Percentiles rank a stretch among this genome's conserved stretches.
Conservation (phyloP, 1,140 invertebrate species). For the Hermatobates lingyangjiaoensis region DNA sequence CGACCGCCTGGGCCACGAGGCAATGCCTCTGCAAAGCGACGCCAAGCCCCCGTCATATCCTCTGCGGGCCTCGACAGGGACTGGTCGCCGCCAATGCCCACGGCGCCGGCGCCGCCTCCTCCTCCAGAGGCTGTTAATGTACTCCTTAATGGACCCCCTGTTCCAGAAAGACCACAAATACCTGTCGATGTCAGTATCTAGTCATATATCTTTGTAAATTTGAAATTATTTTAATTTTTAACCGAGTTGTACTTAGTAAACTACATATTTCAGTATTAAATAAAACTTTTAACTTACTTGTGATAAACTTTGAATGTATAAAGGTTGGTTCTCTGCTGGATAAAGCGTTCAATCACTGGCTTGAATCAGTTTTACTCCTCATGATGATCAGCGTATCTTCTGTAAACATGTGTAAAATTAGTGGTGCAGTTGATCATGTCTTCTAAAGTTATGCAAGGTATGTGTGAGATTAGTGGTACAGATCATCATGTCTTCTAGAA, state of each 20-base stretch:
- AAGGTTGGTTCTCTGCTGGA: neutral
- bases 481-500: too few relatives aligned
- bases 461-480: too few relatives aligned
- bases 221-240: neutral
- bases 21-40: neutral
- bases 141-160: conserved; percentile 17
- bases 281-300: too few relatives aligned
- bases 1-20: neutral
- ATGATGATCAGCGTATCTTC: too few relatives aligned
- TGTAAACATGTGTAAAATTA: too few relatives aligned
- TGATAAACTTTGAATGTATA: neutral
- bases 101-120: conserved; percentile 48
- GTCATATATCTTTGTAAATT: neutral
- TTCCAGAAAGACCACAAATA: conserved; percentile 12
- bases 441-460: too few relatives aligned
- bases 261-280: neutral
- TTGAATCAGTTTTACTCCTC: too few relatives aligned
- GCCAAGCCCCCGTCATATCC: too few relatives aligned
- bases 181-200: conserved; percentile 6
- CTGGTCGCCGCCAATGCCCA: conserved; percentile 54
- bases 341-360: neutral
- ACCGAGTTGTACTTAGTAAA: conserved; percentile 1
- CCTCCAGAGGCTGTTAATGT: conserved; percentile 30
- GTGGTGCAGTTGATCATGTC: too few relatives aligned
- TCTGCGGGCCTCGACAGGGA: conserved; percentile 7